phyloP scores from a whole-genome alignment of 2,888 invertebrate species.

The Scaptomyza tumidula region DNA sequence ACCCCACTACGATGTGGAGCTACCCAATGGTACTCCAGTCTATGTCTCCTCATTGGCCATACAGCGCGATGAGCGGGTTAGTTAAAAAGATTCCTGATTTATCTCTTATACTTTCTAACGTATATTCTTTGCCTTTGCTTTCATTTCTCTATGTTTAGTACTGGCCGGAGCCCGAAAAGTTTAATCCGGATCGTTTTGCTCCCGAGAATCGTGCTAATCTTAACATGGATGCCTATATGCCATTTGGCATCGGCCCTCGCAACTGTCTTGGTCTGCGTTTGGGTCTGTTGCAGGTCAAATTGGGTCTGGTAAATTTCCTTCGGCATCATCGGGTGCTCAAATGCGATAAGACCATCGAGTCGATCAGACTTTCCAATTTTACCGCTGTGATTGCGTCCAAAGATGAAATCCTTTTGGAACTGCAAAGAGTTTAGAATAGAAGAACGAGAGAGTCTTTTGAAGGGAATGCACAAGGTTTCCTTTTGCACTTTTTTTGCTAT shows the following conservation, averaged over 20 bases:
- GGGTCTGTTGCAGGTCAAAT: slow-evolving; percentile 70
- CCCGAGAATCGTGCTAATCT: slow-evolving; percentile 63
- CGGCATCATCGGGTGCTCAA: slow-evolving; percentile 63
- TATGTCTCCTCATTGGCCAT: slow-evolving; percentile 69
- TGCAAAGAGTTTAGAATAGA: slow-evolving; percentile 39
- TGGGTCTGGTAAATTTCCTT: slow-evolving; percentile 74
- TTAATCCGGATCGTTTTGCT: slow-evolving; percentile 75
- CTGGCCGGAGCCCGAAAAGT: slow-evolving; percentile 73
- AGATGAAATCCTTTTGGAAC: slow-evolving; percentile 36
- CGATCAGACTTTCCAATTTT: slow-evolving; percentile 49
- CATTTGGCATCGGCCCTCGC: slow-evolving; percentile 76
- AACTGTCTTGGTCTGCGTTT: slow-evolving; percentile 80
- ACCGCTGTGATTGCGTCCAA: slow-evolving; percentile 34
- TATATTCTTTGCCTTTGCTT: no score
- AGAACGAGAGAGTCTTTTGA: no score
- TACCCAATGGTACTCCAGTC: slow-evolving; percentile 72
- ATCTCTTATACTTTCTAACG: no score
- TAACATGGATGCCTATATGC: slow-evolving; percentile 71
- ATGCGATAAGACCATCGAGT: slow-evolving; percentile 51
- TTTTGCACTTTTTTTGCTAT: background rate
- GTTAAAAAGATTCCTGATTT: no score
- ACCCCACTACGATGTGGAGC: slow-evolving; percentile 62
- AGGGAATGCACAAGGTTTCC: no score
- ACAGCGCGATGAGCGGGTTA: slow-evolving; percentile 73
- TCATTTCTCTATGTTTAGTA: slow-evolving; percentile 40